A percentile compares a stretch with the other conserved stretches of the same genome.
Conservation (phyloP, 2,888 invertebrate genomes). For the Sesia apiformis region DNA sequence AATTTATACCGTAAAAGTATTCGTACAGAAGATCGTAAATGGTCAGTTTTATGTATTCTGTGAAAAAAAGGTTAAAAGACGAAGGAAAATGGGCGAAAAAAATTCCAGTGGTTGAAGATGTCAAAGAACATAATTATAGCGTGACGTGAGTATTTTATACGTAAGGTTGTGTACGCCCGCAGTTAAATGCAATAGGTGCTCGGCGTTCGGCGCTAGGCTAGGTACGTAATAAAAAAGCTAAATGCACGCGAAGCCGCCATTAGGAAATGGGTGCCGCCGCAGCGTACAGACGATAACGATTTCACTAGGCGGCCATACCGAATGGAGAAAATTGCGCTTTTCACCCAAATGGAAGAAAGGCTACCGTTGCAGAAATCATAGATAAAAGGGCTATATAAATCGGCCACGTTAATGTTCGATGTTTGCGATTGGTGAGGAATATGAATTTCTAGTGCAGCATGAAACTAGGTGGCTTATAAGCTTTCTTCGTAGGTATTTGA, state of each 20-base stretch:
- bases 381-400: conserved; percentile 39
- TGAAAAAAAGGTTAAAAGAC: no score
- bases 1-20: no score
- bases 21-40: no score
- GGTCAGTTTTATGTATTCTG: no score
- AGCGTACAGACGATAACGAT: conserved; percentile 61
- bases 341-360: conserved; percentile 61
- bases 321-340: conserved; percentile 70
- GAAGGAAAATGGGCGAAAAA: no score
- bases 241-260: conserved; percentile 67
- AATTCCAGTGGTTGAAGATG: no score
- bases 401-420: not conserved
- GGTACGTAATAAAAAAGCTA: conserved; percentile 47
- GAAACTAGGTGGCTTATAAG: no score
- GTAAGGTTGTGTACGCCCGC: not conserved
- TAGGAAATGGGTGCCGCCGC: conserved; percentile 63
- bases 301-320: conserved; percentile 58
- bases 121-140: no score
- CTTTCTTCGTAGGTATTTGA: no score
- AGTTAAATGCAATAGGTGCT: not conserved
- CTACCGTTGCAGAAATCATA: conserved; percentile 47
- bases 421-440: not conserved
- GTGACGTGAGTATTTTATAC: no score
- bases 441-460: no score
- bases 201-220: conserved; percentile 3